Evolutionary conservation across 1,140 invertebrate species (phyloP), one percentile per base, ranked within the genome.

Genomic region (Trichogramma pretiosum): DNA sequence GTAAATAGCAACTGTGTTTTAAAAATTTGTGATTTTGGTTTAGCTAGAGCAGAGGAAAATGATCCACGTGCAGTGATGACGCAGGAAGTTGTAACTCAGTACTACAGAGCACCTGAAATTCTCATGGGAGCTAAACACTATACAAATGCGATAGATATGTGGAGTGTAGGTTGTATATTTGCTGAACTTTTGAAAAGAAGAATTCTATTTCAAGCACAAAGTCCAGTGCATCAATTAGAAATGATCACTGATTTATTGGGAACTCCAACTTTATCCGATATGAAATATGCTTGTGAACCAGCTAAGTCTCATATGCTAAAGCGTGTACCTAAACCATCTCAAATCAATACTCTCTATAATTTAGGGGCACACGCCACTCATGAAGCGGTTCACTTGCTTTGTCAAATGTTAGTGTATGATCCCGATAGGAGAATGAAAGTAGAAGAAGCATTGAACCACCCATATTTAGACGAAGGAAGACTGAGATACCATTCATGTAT

Each of bases 131-230:
- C 96, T 4, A 84, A 90, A 56, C 95, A 99, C 71, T 99, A 99
- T 72, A 93, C 93, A 18, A 87, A 87, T 9, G 89, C 91, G 1
- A 91, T 99, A 28, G 96, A 99, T 66, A 90, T 98, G 13, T 99
- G 95, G 96, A 93, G 91, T 34, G 93, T 98, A 21, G 96, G 96
- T n/a, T 99, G 96, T 68, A 99, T 98, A 61, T 98, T 99, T 65
- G 95, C 93, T 7, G 96, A 98, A 68, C 79, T 99, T 17, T 77
- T 99, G 1, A 89, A 92, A 34, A 74, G 96, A 45, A 77, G 93
- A 48, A 99, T 99, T 56, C 78, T 99, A 19, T 99, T 99, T 74
- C 94, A 98, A 74, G 93, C 92, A 18, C 87, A 91, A 65, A 93
- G 83, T 67, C 91, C 93, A 3, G 86, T 96, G 50, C 89, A 93